These are phyloP conservation scores for Galeruca laticollis DNA, from an alignment of 2,888 invertebrate species.

Conservation along the genomic window DNA sequence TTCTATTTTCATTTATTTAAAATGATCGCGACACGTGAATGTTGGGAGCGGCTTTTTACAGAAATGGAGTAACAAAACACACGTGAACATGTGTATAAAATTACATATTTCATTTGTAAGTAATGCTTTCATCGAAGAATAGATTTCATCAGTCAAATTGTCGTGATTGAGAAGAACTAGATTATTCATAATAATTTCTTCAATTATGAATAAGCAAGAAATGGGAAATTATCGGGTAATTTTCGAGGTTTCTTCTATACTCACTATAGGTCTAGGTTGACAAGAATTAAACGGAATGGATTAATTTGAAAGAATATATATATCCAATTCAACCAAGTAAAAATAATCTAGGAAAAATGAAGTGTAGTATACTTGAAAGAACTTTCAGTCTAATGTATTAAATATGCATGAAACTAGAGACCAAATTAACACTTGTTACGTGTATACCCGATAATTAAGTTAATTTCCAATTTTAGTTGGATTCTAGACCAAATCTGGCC, in stretches of 20 bases:
- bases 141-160: no score
- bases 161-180: no score
- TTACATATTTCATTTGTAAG: no score
- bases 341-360: conserved; percentile 10
- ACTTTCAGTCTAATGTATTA: conserved; percentile 12
- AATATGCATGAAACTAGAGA: conserved; percentile 24
- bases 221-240: no score
- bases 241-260: no score
- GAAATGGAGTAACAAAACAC: not conserved
- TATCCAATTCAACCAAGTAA: not conserved
- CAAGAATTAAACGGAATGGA: not conserved
- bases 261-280: no score
- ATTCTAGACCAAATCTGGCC: conserved; percentile 19
- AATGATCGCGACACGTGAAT: not conserved
- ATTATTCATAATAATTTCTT: no score
- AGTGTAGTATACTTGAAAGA: not conserved
- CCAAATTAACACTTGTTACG: conserved; percentile 23
- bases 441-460: conserved; percentile 26
- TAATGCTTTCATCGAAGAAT: no score
- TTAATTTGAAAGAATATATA: not conserved
- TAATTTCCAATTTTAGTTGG: conserved; percentile 25
- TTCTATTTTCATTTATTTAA: conserved; percentile 9
- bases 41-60: not conserved
- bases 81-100: no score
- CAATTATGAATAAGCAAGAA: no score